phyloP scores from a whole-genome alignment of 2,113 vertebrate species.

The Xiphophorus hellerii region DNA sequence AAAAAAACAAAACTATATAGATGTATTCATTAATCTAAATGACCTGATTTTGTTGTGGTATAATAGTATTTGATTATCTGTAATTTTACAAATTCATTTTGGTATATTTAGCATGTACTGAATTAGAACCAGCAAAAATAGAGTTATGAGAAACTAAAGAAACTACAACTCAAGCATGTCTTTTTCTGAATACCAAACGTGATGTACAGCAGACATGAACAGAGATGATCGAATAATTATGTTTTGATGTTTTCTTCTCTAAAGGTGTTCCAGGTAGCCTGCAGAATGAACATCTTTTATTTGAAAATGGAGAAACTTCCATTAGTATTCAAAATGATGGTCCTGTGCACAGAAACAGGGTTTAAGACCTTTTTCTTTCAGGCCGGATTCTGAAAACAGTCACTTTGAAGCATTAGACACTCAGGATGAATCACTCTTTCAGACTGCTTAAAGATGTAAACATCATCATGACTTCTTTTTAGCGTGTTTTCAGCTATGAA shows the following conservation, averaged over 20 bases:
- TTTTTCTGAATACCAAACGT: not conserved
- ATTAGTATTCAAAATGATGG: conserved; percentile 34
- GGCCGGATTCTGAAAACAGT: not conserved
- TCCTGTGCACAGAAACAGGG: conserved; percentile 1
- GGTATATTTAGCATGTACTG: not conserved
- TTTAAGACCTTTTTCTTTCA: conserved; percentile 16
- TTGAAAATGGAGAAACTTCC: conserved; percentile 13
- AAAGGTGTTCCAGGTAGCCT: conserved; percentile 17
- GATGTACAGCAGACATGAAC: not conserved
- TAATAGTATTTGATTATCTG: not conserved
- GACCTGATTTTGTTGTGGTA: not conserved
- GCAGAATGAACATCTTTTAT: not conserved
- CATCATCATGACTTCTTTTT: not conserved
- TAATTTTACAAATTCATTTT: not conserved
- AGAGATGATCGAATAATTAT: conserved; percentile 4
- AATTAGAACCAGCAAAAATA: not conserved
- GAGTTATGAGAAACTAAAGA: not conserved
- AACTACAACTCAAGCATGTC: not conserved
- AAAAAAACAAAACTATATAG: not conserved
- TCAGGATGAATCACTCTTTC: conserved; percentile 1
- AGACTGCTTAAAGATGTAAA: not conserved
- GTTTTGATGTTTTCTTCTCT: conserved; percentile 7
- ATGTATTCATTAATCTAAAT: not conserved
- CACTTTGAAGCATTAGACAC: not conserved
- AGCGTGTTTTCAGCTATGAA: not conserved